phyloP scores from a whole-genome alignment of 2,888 invertebrate genomes.

The Leptopilina syphax region DNA sequence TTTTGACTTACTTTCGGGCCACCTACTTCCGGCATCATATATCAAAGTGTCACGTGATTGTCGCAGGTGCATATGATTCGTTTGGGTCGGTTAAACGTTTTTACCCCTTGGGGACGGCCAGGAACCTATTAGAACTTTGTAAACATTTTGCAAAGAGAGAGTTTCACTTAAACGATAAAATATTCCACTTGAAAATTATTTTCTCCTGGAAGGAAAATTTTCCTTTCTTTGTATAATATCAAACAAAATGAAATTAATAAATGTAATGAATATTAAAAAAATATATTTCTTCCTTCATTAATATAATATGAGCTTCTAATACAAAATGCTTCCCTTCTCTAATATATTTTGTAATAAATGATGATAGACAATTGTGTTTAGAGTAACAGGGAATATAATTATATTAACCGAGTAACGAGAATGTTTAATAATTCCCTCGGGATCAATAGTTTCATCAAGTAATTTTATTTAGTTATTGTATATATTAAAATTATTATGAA shows the following conservation, averaged over 20 bases:
- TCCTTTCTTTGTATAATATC: too few species aligned
- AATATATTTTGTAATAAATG: background rate
- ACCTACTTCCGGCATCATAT: constrained; percentile 49
- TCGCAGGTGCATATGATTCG: constrained; percentile 50
- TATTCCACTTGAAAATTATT: background rate
- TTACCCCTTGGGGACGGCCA: constrained; percentile 39
- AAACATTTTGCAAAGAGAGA: background rate
- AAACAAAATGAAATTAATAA: too few species aligned
- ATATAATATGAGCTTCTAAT: background rate
- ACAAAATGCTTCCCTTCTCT: background rate
- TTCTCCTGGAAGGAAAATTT: background rate
- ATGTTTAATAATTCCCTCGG: background rate
- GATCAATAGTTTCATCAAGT: background rate
- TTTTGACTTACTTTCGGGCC: background rate
- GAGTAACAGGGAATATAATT: background rate
- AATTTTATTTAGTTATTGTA: background rate
- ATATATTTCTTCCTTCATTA: background rate
- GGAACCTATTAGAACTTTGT: constrained; percentile 42
- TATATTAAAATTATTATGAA: too few species aligned
- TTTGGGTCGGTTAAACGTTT: constrained; percentile 50
- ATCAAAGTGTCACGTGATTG: constrained; percentile 58
- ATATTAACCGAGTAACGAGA: background rate
- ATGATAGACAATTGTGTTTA: background rate
- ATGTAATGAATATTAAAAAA: background rate
- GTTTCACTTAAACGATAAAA: background rate